These are phyloP conservation scores for Sceloporus tristichus DNA, from an alignment of 2,113 vertebrate species.

Conservation along the genomic window DNA sequence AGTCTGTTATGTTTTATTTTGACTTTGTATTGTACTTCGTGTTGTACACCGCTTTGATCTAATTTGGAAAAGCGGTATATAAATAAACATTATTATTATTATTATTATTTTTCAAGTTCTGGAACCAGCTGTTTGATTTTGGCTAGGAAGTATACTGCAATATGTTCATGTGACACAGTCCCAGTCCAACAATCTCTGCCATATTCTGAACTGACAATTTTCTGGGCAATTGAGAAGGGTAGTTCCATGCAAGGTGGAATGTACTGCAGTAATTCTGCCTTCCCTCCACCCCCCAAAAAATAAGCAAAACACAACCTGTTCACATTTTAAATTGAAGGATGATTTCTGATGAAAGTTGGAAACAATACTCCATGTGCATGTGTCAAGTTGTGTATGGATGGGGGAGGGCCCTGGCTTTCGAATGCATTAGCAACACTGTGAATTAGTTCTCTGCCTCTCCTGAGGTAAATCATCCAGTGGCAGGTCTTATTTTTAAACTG, in stretches of 20 bases:
- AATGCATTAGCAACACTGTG: not conserved
- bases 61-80: too few relatives aligned
- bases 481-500: slow-evolving; percentile 2
- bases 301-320: not conserved
- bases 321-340: not conserved
- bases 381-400: not conserved
- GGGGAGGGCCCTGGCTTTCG: not conserved
- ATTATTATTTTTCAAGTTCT: not conserved
- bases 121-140: not conserved
- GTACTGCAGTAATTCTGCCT: not conserved
- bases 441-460: not conserved
- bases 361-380: not conserved
- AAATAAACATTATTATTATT: too few relatives aligned
- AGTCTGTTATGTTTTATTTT: too few relatives aligned
- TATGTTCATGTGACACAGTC: not conserved
- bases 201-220: not conserved
- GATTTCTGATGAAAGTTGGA: not conserved
- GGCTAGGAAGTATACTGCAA: not conserved
- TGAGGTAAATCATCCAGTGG: not conserved
- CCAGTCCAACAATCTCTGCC: not conserved
- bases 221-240: not conserved
- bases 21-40: too few relatives aligned
- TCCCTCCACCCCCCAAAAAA: not conserved
- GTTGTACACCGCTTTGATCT: too few relatives aligned
- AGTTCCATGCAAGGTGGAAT: not conserved